Evolutionary conservation across 1,140 invertebrate species (phyloP), one percentile per base, ranked within the genome.

Genomic region (Caenorhabditis inopinata): DNA sequence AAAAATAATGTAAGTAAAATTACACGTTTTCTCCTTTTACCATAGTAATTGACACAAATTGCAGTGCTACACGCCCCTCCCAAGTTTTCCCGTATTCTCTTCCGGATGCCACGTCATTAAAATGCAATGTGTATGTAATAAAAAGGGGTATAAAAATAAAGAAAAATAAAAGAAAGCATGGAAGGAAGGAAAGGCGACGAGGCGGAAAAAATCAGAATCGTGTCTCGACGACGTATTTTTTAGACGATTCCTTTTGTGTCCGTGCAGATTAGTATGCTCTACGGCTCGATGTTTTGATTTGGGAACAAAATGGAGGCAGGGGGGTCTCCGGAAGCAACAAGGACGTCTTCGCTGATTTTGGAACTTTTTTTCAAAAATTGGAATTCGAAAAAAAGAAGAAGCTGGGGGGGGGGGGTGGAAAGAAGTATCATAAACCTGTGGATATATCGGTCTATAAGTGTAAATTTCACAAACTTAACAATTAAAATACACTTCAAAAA

Each of bases 131-230:
- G n/a, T n/a, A n/a, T n/a, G n/a, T n/a, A n/a, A n/a, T n/a, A n/a
- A n/a, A n/a, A n/a, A n/a, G n/a, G n/a, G n/a, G n/a, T n/a, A n/a
- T n/a, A 27, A 18, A 49, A 32, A 75, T 14, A 32, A 75, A 35
- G 25, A 12, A 48, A 18, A 12, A 25, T 7, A 75, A 78, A 49
- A 16, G 46, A 21, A 29, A 78, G 76, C 47, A 42, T 12, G n/a
- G n/a, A 42, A 78, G 53, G 78, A 51, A 80, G 73, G 38, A 48
- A 46, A 74, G 74, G 74, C 29, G 74, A 18, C 74, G 45, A 48
- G 32, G 58, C 58, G 58, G 58, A 68, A 68, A n/a, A 68, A 68
- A 38, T 68, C 58, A 21, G 9, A 68, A 68, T 29, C 27, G 27
- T 51, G 12, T n/a, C 9, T 25, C 6, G 49, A 25, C 21, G 18